Conservation (phyloP, 2,113 vertebrate species). For the Melanerpes aurifrons region DNA sequence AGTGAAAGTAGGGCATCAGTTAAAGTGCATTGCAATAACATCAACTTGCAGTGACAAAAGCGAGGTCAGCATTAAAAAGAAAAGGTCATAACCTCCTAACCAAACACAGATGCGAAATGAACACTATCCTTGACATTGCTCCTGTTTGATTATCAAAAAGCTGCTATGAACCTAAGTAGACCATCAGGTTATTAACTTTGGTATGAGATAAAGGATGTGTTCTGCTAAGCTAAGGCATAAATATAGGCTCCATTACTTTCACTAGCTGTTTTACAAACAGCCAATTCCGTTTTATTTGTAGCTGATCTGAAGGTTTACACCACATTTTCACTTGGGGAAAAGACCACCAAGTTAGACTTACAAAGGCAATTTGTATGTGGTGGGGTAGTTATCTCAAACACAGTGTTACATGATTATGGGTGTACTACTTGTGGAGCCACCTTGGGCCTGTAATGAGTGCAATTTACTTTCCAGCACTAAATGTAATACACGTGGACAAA, state of each 20-base stretch:
- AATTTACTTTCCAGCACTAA: background rate
- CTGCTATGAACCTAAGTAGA: conserved; percentile 8
- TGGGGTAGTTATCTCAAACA: background rate
- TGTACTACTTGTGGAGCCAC: background rate
- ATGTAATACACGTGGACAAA: background rate
- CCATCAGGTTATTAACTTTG: conserved; percentile 51
- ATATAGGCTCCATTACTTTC: background rate
- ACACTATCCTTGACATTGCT: conserved; percentile 2
- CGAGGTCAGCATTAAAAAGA: conserved; percentile 57
- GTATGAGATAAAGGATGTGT: conserved; percentile 8
- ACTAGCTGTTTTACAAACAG: background rate
- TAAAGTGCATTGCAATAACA: conserved; percentile 66
- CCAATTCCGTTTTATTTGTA: background rate
- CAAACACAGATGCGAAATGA: conserved; percentile 56
- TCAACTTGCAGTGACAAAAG: conserved; percentile 58
- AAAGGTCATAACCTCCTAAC: conserved; percentile 50
- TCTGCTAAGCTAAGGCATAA: conserved; percentile 6
- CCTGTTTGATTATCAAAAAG: conserved; percentile 56
- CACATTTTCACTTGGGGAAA: background rate
- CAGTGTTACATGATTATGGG: background rate
- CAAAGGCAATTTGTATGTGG: background rate
- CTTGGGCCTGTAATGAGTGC: background rate
- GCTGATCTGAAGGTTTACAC: background rate
- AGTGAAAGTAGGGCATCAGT: conserved; percentile 63
- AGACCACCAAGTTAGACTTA: background rate